Evolutionary conservation across 2,888 invertebrate genomes (phyloP), one percentile per base, ranked within the genome.

Genomic region (Malachius bipustulatus): DNA sequence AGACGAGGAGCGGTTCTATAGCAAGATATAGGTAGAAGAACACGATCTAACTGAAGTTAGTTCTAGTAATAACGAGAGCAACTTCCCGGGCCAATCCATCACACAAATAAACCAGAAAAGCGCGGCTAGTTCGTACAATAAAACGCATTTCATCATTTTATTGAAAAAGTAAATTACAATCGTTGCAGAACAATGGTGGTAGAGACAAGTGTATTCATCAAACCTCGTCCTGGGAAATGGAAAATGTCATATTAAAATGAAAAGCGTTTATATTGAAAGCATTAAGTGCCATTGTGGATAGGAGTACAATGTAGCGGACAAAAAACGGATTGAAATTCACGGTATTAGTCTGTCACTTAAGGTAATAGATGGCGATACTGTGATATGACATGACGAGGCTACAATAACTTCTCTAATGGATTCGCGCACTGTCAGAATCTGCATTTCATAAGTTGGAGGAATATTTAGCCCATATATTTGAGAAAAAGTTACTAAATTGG

Each of bases 341-440:
- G 47, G 47, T 47, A 51, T 52, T 53, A 51, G 47, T 46, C 51
- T 52, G 54, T 52, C 54, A 52, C 51, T 52, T 51, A 51, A 50
- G 48, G 51, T 52, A 52, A 54, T 50, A 54, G 50, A 52, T 51
- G 52, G 48, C 45, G 46, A 41, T 42, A 38, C 42, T 34, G 37
- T 39, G 49, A 48, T 48, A 47, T 47, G 46, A 47, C 43, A 44
- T 44, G 44, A 47, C 43, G 45, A 41, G 41, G 37, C 34, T 36
- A n/a, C n/a, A n/a, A n/a, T n/a, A n/a, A n/a, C n/a, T n/a, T n/a
- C n/a, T 39, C 41, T 47, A 47, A 47, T 47, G 47, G 45, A 47
- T 47, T 6, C 24, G 6, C n/a, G 24, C 24, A n/a, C n/a, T n/a
- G n/a, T n/a, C n/a, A n/a, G n/a, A n/a, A n/a, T n/a, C n/a, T n/a